phyloP scores from a whole-genome alignment of 2,113 vertebrate genomes.

The Indicator indicator region DNA sequence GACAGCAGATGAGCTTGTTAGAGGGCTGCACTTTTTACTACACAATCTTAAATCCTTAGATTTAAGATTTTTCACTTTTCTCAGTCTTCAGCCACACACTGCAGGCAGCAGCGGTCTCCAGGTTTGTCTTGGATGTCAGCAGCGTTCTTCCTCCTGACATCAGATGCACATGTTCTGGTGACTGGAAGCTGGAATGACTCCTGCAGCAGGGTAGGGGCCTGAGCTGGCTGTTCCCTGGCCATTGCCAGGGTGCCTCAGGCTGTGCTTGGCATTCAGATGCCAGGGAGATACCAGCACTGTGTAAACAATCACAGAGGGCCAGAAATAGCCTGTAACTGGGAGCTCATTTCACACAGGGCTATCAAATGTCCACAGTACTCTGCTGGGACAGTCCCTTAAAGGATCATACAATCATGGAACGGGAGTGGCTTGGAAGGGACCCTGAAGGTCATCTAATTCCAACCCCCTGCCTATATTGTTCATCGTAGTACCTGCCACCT shows the following conservation, averaged over 20 bases:
- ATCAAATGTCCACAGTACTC: neutral
- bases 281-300: neutral
- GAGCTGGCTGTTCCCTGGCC: neutral
- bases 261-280: neutral
- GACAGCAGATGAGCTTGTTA: no score
- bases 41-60: neutral
- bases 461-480: no score
- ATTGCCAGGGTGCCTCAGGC: neutral
- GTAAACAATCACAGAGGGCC: neutral
- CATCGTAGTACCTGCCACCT: neutral
- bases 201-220: neutral
- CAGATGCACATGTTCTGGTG: neutral
- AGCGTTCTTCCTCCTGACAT: no score
- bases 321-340: neutral
- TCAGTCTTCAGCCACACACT: neutral
- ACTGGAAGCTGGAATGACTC: neutral
- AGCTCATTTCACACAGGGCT: neutral
- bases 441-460: no score
- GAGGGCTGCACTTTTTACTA: no score
- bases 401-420: no score
- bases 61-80: neutral
- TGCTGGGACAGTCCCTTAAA: neutral
- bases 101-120: neutral
- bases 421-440: no score
- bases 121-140: neutral